Evolutionary conservation across 2,888 invertebrate genomes (phyloP), one percentile per base, ranked within the genome.

Genomic region (Hypomecis atomaria): DNA sequence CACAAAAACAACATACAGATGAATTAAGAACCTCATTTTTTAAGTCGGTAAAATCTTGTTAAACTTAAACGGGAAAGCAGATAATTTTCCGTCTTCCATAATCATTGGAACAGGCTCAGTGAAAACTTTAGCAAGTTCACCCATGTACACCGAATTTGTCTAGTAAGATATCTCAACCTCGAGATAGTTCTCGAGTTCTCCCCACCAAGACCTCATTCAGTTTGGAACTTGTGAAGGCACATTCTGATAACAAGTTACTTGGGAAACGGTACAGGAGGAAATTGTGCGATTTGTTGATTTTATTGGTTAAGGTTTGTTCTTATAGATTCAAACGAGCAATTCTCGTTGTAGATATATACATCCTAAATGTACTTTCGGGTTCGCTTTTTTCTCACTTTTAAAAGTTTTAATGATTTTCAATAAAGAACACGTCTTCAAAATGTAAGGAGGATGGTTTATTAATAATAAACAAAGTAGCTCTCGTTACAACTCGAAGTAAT

Each of bases 101-200:
- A 23, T 23, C 23, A 2, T 23, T 23, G 23, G 23, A 23, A 40
- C 23, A 11, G 40, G 40, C 40, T 52, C n/a, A 52, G 40, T 42
- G 10, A 0, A 52, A 52, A 52, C 52, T 52, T 42, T 8, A 42
- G 4, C 33, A 52, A 40, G 52, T 52, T 52, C 10, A 23, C 9
- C 9, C 40, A n/a, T 38, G 52, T 42, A 33, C 40, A 23, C 40
- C 10, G 13, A 56, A 45, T 13, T 56, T 38, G 13, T 45, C 55
- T 45, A 37, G 47, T 9, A 40, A 40, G 52, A 52, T 47, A 53
- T 42, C 42, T 47, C 47, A 45, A 13, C 10, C 44, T 13, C 34
- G 11, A 42, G 40, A 60, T 54, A 60, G 59, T 59, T 60, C 9
- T 36, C 13, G 36, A 60, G 36, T 54, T 40, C 33, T 44, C 23